phyloP scores from a whole-genome alignment of 2,797 vertebrate species.

The Megalops cyprinoides region DNA sequence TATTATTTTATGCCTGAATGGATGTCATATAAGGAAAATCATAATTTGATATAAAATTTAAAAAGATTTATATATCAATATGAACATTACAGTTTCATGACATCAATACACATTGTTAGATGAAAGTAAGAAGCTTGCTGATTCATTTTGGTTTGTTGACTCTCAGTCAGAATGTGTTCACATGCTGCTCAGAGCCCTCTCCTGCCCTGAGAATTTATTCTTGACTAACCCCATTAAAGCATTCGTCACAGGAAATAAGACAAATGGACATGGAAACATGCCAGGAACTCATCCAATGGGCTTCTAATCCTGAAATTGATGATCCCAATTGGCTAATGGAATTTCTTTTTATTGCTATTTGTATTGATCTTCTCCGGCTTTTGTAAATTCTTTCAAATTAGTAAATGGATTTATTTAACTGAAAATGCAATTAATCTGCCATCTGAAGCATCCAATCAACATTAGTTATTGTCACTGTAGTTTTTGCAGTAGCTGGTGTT shows the following conservation, averaged over 20 bases:
- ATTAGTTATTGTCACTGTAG: neutral
- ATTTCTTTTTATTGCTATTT: constrained; percentile 38
- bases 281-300: constrained; percentile 33
- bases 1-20: too few relatives aligned
- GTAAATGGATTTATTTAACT: constrained; percentile 53
- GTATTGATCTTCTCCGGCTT: constrained; percentile 56
- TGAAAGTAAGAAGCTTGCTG: neutral
- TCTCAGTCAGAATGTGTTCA: neutral
- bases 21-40: too few relatives aligned
- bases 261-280: constrained; percentile 46
- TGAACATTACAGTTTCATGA: too few relatives aligned
- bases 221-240: neutral
- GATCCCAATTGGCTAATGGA: constrained; percentile 51
- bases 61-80: too few relatives aligned
- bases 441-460: constrained; percentile 33
- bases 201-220: neutral
- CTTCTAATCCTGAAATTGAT: constrained; percentile 45
- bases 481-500: neutral
- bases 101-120: neutral
- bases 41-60: too few relatives aligned
- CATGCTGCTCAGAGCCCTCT: neutral
- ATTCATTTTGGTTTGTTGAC: neutral
- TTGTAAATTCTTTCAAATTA: constrained; percentile 46
- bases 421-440: constrained; percentile 53
- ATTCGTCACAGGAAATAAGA: constrained; percentile 37